Percentiles rank a stretch among this genome's conserved stretches.
Conservation (phyloP, 2,888 invertebrate genomes). For the Agrochola lota region DNA sequence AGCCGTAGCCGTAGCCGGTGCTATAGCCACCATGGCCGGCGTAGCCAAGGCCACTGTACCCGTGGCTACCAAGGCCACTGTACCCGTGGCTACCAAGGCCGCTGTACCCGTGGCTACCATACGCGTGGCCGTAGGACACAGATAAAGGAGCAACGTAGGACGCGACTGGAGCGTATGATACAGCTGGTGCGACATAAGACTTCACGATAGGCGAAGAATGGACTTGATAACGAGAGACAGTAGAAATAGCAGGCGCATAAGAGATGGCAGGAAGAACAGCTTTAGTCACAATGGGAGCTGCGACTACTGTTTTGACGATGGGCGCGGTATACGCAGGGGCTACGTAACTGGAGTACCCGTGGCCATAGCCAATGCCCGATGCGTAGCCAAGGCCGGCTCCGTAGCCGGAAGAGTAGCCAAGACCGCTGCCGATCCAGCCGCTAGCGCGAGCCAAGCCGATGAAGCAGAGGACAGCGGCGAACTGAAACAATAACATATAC, state of each 20-base stretch:
- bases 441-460: constrained; percentile 76
- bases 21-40: constrained; percentile 43
- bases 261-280: constrained; percentile 71
- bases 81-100: constrained; percentile 35
- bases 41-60: constrained; percentile 34
- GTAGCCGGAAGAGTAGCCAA: constrained; percentile 68
- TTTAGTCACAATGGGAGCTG: constrained; percentile 70
- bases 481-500: constrained; percentile 68
- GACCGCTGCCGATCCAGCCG: constrained; percentile 70
- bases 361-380: constrained; percentile 67
- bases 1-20: constrained; percentile 40
- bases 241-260: constrained; percentile 74
- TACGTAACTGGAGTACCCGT: constrained; percentile 69
- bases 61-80: constrained; percentile 24
- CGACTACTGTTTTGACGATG: constrained; percentile 57
- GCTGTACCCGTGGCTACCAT: constrained; percentile 42
- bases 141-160: constrained; percentile 59
- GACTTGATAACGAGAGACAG: constrained; percentile 77
- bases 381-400: constrained; percentile 66
- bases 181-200: constrained; percentile 62
- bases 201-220: constrained; percentile 69
- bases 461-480: constrained; percentile 75
- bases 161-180: constrained; percentile 57
- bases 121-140: constrained; percentile 51
- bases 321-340: constrained; percentile 71